phyloP scores from a whole-genome alignment of 2,888 invertebrate genomes.

The Entomobrya multifasciata region DNA sequence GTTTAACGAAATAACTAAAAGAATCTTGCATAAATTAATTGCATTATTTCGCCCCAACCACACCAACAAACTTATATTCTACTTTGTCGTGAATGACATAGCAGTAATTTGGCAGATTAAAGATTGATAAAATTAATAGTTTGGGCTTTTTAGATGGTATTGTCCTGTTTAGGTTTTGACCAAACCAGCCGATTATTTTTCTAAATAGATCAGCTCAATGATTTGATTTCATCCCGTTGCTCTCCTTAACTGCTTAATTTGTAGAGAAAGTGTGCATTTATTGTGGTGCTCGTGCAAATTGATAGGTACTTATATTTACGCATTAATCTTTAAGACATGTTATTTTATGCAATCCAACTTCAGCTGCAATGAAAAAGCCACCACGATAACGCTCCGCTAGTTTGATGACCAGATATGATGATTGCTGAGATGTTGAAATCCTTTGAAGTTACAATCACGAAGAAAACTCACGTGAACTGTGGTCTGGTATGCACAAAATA shows the following conservation, averaged over 20 bases:
- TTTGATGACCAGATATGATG: not conserved
- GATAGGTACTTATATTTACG: too few species aligned
- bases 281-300: not conserved
- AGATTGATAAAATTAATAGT: slow-evolving; percentile 23
- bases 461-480: not conserved
- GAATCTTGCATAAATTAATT: not conserved
- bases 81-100: slow-evolving; percentile 33
- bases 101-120: slow-evolving; percentile 31
- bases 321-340: too few species aligned
- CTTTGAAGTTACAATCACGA: slow-evolving; percentile 10
- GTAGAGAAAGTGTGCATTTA: slow-evolving; percentile 12
- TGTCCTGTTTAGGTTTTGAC: not conserved
- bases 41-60: not conserved
- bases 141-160: not conserved
- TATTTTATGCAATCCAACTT: not conserved
- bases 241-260: not conserved
- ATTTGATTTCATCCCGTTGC: not conserved
- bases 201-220: slow-evolving; percentile 1
- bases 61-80: slow-evolving; percentile 10
- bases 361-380: too few species aligned
- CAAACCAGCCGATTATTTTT: not conserved
- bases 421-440: not conserved
- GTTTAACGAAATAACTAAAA: not conserved
- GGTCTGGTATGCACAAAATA: not conserved
- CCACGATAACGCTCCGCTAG: not conserved